These are phyloP conservation scores for Gadus macrocephalus DNA, from an alignment of 2,113 vertebrate species.

Conservation along the genomic window DNA sequence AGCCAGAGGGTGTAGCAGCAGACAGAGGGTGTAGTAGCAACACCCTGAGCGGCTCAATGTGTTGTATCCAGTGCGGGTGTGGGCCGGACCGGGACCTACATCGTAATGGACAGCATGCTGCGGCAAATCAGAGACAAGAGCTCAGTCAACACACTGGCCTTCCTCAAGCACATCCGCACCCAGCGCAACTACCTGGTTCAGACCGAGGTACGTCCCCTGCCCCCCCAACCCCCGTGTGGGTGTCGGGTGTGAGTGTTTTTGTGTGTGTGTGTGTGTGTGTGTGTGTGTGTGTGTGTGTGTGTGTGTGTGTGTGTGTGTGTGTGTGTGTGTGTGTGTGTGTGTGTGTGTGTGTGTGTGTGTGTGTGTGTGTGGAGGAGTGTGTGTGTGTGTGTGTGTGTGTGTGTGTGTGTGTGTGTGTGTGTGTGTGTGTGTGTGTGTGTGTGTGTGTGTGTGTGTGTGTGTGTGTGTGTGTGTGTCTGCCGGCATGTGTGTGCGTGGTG, in stretches of 20 bases:
- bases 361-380: neutral
- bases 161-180: slow-evolving; percentile 95
- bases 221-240: neutral
- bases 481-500: neutral
- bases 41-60: too few relatives aligned
- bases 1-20: too few relatives aligned
- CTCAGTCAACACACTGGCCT: slow-evolving; percentile 88
- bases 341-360: neutral
- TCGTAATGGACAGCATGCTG: slow-evolving; percentile 94
- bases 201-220: slow-evolving; percentile 81
- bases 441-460: too few relatives aligned
- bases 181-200: slow-evolving; percentile 98
- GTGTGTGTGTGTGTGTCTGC: too few relatives aligned
- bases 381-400: neutral
- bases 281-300: too few relatives aligned
- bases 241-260: neutral
- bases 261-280: too few relatives aligned
- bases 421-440: too few relatives aligned
- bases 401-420: neutral
- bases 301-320: neutral
- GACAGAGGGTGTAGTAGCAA: too few relatives aligned
- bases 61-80: slow-evolving; percentile 80
- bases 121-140: slow-evolving; percentile 92
- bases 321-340: neutral
- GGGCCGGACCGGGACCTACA: slow-evolving; percentile 93